These are phyloP conservation scores for Drosophila niveifrons DNA, from an alignment of 2,888 invertebrate genomes.

Conservation along the genomic window DNA sequence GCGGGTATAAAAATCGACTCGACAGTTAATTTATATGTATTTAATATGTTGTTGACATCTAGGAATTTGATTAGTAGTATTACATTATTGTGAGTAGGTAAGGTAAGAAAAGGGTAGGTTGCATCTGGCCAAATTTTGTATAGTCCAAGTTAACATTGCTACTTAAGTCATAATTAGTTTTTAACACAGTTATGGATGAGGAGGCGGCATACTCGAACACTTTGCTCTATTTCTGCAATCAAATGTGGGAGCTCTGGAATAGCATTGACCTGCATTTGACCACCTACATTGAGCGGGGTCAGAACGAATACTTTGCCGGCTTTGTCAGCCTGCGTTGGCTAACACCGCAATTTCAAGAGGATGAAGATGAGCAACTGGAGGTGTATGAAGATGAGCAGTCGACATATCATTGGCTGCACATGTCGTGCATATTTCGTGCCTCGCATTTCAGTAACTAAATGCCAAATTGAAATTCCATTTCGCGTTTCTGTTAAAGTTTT, in stretches of 20 bases:
- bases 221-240: conserved; percentile 31
- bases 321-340: conserved; percentile 40
- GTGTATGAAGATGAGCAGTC: neutral
- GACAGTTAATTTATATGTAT: too few relatives aligned
- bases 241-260: conserved; percentile 37
- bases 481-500: conserved; percentile 30
- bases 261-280: conserved; percentile 29
- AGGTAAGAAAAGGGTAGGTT: too few relatives aligned
- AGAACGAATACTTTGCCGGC: conserved; percentile 56
- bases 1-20: too few relatives aligned
- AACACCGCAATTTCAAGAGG: neutral
- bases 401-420: conserved; percentile 33
- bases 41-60: too few relatives aligned
- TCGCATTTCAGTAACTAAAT: conserved; percentile 24
- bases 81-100: too few relatives aligned
- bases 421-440: conserved; percentile 60
- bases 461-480: conserved; percentile 61
- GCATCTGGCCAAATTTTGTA: too few relatives aligned
- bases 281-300: conserved; percentile 54
- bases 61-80: too few relatives aligned
- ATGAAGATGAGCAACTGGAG: neutral
- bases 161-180: too few relatives aligned
- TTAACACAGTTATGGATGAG: neutral
- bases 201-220: neutral
- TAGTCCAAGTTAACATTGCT: too few relatives aligned